Evolutionary conservation across 2,797 vertebrate species (phyloP).

Genomic region (Halcyon badia): DNA sequence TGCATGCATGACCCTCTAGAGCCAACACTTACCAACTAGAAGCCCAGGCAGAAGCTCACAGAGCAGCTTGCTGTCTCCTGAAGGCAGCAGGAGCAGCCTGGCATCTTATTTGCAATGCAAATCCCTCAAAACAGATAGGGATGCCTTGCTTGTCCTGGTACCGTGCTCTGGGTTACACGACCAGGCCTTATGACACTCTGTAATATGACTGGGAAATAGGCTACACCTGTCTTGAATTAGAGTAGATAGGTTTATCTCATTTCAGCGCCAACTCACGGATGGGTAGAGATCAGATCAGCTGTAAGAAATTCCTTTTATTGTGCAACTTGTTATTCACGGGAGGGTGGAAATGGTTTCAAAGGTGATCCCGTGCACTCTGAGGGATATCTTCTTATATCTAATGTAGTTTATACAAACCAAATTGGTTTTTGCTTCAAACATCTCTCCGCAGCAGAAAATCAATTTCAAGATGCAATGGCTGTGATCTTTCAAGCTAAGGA

Average conservation of each 20-base stretch:
- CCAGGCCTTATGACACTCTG: neutral
- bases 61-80: neutral
- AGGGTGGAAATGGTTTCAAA: constrained; percentile 42
- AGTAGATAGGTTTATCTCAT: constrained; percentile 31
- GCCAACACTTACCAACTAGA: neutral
- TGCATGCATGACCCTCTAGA: fast-evolving
- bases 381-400: constrained; percentile 61
- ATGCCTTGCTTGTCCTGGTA: neutral
- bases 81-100: fast-evolving
- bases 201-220: constrained; percentile 2
- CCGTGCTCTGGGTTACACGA: neutral
- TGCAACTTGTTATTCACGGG: constrained; percentile 33
- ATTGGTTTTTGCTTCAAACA: constrained; percentile 68
- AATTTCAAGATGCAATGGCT: constrained; percentile 51
- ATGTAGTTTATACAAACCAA: constrained; percentile 67
- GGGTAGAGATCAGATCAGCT: constrained; percentile 60
- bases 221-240: constrained; percentile 38
- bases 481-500: constrained; percentile 56
- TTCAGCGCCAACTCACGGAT: constrained; percentile 52
- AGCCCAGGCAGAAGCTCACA: neutral
- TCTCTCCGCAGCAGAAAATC: constrained; percentile 44
- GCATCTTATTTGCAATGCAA: neutral
- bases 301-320: constrained; percentile 60
- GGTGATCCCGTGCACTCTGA: neutral
- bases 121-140: neutral